Conservation (phyloP, 1,140 invertebrate species). For the Scaptodrosophila lebanonensis region DNA sequence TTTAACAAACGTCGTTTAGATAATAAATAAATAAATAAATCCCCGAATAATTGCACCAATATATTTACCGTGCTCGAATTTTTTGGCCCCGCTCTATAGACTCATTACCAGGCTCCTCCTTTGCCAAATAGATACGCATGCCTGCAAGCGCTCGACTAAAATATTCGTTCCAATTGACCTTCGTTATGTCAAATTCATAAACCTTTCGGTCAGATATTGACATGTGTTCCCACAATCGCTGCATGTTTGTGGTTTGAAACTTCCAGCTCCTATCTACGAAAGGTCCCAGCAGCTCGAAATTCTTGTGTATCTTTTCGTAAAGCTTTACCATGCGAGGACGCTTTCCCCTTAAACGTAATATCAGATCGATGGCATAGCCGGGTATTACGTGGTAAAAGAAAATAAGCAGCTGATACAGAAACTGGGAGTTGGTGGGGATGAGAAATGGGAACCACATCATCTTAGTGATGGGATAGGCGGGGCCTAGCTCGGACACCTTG, state of each 20-base stretch:
- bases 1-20: neutral
- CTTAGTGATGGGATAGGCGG: slow-evolving; percentile 58
- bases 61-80: slow-evolving; percentile 1
- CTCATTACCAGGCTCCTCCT: slow-evolving; percentile 80
- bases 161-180: slow-evolving; percentile 83
- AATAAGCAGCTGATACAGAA: slow-evolving; percentile 76
- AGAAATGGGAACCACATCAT: slow-evolving; percentile 79
- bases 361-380: slow-evolving; percentile 79
- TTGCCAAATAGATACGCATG: slow-evolving; percentile 82
- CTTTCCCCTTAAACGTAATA: slow-evolving; percentile 75
- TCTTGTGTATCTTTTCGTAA: slow-evolving; percentile 85
- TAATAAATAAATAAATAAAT: neutral
- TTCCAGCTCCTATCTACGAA: slow-evolving; percentile 84
- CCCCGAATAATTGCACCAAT: too few relatives aligned
- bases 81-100: slow-evolving; percentile 58
- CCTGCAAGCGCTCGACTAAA: slow-evolving; percentile 81
- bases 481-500: slow-evolving; percentile 46
- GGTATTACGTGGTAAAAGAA: slow-evolving; percentile 81
- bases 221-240: slow-evolving; percentile 80
- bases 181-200: slow-evolving; percentile 83
- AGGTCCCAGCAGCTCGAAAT: slow-evolving; percentile 82
- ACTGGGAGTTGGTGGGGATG: slow-evolving; percentile 69
- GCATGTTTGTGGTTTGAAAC: slow-evolving; percentile 82
- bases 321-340: slow-evolving; percentile 79
- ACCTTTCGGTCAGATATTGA: slow-evolving; percentile 80